Evolutionary conservation across 2,888 invertebrate species (phyloP), one percentile per base, ranked within the genome.

Genomic region (Pycnomerus fuliginosus): DNA sequence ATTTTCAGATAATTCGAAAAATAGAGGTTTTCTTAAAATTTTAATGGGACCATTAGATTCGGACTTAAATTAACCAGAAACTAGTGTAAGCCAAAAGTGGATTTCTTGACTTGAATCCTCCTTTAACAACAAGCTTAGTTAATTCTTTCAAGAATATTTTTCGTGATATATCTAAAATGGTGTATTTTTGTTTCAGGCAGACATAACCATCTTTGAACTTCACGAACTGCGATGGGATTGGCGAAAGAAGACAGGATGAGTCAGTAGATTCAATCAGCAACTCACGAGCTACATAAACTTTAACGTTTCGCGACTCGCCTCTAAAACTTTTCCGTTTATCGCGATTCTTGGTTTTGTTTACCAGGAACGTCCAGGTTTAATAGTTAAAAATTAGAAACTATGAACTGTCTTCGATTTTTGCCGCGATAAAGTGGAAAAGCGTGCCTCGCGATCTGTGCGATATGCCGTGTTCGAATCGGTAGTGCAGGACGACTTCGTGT

Each of bases 391-490:
- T 31, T 14, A 38, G 22, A 40, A 40, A 10, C 29, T 38, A 39
- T 39, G 44, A 44, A 44, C 34, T 33, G 33, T 40, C 17, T n/a
- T 34, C 45, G 31, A 34, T 8, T 20, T 20, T 20, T 20, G 17
- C 16, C n/a, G n/a, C n/a, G 20, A 8, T 20, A 20, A 20, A 20
- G 8, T 20, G 4, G 4, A 8, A 20, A 20, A 20, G 5, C 27
- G 31, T 37, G 30, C 23, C 20, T 13, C 37, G 24, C 3, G 24
- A 39, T 22, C 20, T 31, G 48, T 48, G 55, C 50, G 55, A 51
- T 48, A 59, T 60, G 59, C 46, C 43, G 55, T 45, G 47, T 46
- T 39, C 42, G 48, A 43, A 41, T 50, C 56, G 58, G 56, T 60
- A 58, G 60, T 60, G 57, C 53, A 31, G 50, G 48, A 53, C 37